Evolutionary conservation across 1,140 invertebrate genomes (phyloP).

Genomic region (Meteorus sp.): DNA sequence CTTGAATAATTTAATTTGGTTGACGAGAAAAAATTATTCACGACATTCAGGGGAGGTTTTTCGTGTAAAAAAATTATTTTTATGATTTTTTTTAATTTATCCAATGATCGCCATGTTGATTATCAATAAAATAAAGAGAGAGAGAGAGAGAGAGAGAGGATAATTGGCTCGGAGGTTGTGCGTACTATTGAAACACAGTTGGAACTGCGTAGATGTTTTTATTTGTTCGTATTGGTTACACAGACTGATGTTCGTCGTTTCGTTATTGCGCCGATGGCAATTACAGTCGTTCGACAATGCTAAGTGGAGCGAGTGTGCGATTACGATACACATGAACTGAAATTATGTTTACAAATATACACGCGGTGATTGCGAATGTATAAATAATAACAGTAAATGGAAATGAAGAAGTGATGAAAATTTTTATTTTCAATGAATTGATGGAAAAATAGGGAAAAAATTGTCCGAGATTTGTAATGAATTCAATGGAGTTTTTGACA

Average conservation of each 20-base stretch:
- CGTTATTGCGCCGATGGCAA: slow-evolving; percentile 29
- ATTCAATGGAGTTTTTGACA: no score
- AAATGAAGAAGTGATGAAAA: no score
- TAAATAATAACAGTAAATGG: not conserved
- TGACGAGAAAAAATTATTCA: no score
- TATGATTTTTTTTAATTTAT: not conserved
- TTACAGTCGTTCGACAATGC: slow-evolving; percentile 34
- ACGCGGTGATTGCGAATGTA: slow-evolving; percentile 17
- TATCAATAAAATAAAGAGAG: no score
- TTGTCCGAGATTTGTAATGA: no score
- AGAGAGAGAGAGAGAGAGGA: not conserved
- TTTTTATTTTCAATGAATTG: no score
- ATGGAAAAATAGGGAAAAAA: no score
- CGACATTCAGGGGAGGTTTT: no score
- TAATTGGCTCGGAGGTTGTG: slow-evolving; percentile 1
- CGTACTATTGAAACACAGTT: no score
- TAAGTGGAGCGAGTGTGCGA: slow-evolving; percentile 31
- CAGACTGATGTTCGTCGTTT: not conserved
- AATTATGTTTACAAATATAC: slow-evolving; percentile 25
- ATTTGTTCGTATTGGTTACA: not conserved
- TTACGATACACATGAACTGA: not conserved
- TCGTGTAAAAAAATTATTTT: no score
- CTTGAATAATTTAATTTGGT: no score
- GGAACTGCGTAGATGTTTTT: not conserved
- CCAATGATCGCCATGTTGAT: no score